Percentiles rank a stretch among this genome's conserved stretches.
These are phyloP conservation scores for Drosophila murphyi DNA, from an alignment of 1,140 invertebrate genomes.

Conservation along the genomic window DNA sequence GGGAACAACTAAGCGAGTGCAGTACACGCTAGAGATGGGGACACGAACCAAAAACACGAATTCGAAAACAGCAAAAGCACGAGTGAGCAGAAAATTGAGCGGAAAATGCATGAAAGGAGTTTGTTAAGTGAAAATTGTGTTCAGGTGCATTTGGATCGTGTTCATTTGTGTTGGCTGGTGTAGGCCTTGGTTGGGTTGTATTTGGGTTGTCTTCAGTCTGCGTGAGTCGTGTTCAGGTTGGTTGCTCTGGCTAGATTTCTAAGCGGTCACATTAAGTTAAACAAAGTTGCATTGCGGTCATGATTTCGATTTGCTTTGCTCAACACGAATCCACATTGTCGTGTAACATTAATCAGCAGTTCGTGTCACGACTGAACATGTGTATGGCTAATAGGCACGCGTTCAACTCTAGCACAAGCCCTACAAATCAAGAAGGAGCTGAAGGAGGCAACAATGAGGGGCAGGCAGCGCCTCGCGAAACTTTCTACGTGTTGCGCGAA, in stretches of 20 bases:
- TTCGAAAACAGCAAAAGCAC: no score
- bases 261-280: no score
- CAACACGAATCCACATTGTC: no score
- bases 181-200: no score
- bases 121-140: neutral
- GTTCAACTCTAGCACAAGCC: slow-evolving; percentile 2
- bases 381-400: neutral
- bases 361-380: neutral
- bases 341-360: neutral
- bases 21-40: slow-evolving; percentile 5
- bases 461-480: slow-evolving; percentile 11
- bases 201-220: no score
- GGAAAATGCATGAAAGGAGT: no score
- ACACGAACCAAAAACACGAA: neutral
- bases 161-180: neutral
- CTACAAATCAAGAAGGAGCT: slow-evolving; percentile 1
- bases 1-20: neutral
- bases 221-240: no score
- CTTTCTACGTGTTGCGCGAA: slow-evolving; percentile 34
- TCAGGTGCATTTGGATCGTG: neutral
- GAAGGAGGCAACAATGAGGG: neutral
- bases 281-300: no score
- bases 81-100: no score
- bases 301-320: no score
- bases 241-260: no score